Base-by-base conservation (phyloP, 2,113 vertebrate species). In the Siphamia tubifer region DNA sequence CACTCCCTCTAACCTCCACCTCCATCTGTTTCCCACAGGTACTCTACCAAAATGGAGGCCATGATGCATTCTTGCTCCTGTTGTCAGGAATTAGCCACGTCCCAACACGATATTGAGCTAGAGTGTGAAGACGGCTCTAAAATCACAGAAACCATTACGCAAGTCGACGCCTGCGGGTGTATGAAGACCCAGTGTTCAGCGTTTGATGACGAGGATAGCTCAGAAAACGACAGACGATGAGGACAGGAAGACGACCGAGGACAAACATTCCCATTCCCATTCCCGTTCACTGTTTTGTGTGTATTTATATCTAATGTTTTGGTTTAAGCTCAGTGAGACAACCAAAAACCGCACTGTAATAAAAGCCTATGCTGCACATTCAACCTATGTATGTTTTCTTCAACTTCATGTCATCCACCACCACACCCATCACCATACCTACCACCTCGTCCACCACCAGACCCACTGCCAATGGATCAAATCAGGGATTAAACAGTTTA, bases 51-150 rank as follows among this genome's bases (percentile, higher is more conserved):
- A 38, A 31, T 42, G 24, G 35, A 21, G 12, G 27, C 55, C 2
- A 5, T 91, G 35, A 39, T 89, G 63, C 84, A 82, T 43, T 69
- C 68, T 5, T 92, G 90, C 35, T 83, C 87, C 19, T 92, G 91
- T 34, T 92, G 91, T 39, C 85, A 74, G 67, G 88, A 91, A 63
- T 0, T 76, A 19, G 12, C 45, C 23, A 84, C 84, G 3, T 74
- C 55, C 4, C 7, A 84, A 40, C 82, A 57, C 13, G 27, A 72
- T 49, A 45, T 77, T 1, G 44, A 83, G 30, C 86, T 92, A n/a
- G 4, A 44, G 61, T 92, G 91, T 40, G 45, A 65, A 0, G 56
- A 88, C 43, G 73, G 72, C 21, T 69, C 74, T 0, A 66, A 68
- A 23, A 11, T 86, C 35, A 78, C n/a, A 20, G 66, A 79, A 58